Evolutionary conservation across 2,113 vertebrate species (phyloP), one percentile per base, ranked within the genome.

Genomic region (Paracanthobrama guichenoti): DNA sequence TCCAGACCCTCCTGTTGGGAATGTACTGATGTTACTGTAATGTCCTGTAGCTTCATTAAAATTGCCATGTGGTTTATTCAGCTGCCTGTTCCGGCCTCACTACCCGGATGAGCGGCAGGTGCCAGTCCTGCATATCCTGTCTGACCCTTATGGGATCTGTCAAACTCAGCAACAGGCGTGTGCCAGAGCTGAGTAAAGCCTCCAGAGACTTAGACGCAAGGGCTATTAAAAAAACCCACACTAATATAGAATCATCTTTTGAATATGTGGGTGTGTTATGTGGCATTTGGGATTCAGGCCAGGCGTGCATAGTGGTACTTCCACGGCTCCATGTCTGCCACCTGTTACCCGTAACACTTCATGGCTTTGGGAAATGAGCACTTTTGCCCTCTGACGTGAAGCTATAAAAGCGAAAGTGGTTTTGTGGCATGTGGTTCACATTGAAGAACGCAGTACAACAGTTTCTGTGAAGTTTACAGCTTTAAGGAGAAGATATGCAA

Each of bases 171-270:
- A 87, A 62, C 20, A 35, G 83, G 57, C 6, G 72, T 82, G 88
- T 91, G 90, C 88, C 90, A 88, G 88, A 78, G 82, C 87, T 90
- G 85, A 87, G 87, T 86, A 74, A 88, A 87, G 74, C 85, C 85
- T 87, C 86, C 77, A 28, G 77, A 89, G 44, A 77, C 48, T 24
- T 26, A 71, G 73, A 77, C 2, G 48, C 64, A 28, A 57, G 50
- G 0, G 64, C n/a, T 39, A 48, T 84, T 55, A 75, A 67, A 6
- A 69, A 60, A 24, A 9, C n/a, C n/a, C 57, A 75, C 26, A 66
- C 39, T 64, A 39, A 22, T 42, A 24, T n/a, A 84, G 13, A 46
- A 50, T n/a, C 72, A 71, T 31, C 62, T 59, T 44, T 81, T 80
- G 57, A 13, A 8, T 44, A 71, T 80, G 71, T 72, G 71, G 69